Evolutionary conservation across 2,888 invertebrate species (phyloP).

Genomic region (Octonoba sinensis): DNA sequence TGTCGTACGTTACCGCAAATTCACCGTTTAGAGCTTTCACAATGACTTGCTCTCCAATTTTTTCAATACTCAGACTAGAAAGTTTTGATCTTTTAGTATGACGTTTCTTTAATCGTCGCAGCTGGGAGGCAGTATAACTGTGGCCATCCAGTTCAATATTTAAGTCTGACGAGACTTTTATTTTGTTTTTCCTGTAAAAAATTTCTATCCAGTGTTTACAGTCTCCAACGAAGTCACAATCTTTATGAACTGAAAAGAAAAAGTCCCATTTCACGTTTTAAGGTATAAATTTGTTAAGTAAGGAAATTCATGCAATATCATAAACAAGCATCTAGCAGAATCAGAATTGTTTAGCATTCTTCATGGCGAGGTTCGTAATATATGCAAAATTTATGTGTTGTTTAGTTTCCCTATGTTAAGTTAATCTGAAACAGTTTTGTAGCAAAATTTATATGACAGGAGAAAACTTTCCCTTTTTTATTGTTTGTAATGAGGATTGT

Average conservation of each 20-base stretch:
- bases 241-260: conserved; percentile 76
- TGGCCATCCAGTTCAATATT: conserved; percentile 79
- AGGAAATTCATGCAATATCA: too few species aligned
- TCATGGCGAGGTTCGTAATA: too few species aligned
- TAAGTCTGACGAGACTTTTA: conserved; percentile 77
- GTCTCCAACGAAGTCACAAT: conserved; percentile 73
- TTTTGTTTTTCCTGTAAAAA: conserved; percentile 75
- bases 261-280: neutral
- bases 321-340: too few species aligned
- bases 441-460: too few species aligned
- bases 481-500: too few species aligned
- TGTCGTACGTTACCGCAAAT: conserved; percentile 81
- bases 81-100: neutral
- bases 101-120: conserved; percentile 21
- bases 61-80: conserved; percentile 73
- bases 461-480: too few species aligned
- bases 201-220: conserved; percentile 79
- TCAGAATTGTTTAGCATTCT: too few species aligned
- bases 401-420: too few species aligned
- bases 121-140: conserved; percentile 41
- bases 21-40: conserved; percentile 80
- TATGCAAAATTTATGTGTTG: too few species aligned
- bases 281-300: too few species aligned
- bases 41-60: conserved; percentile 79
- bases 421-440: too few species aligned